Evolutionary conservation across 2,888 invertebrate species (phyloP).

Genomic region (Leptinotarsa tumamoca): DNA sequence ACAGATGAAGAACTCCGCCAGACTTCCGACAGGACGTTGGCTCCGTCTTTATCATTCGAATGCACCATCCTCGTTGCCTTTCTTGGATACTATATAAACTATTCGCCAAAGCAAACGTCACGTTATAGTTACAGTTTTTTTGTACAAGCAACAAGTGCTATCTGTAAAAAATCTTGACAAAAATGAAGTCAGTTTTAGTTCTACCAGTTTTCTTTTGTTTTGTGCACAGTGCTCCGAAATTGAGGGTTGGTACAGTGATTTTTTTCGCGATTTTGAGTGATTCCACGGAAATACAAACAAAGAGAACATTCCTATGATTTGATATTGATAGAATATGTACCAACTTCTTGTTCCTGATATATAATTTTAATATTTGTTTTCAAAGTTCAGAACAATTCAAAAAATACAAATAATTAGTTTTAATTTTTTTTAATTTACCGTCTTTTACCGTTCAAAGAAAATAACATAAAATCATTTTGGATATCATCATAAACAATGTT

Average conservation of each 20-base stretch:
- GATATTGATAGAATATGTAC: no score
- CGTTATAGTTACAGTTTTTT: conserved; percentile 50
- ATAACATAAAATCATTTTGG: no score
- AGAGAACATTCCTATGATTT: not conserved
- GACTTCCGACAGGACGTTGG: conserved; percentile 47
- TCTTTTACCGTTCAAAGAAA: no score
- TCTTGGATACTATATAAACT: conserved; percentile 56
- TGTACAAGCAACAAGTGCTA: conserved; percentile 27
- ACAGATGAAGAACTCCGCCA: conserved; percentile 29
- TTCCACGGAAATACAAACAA: not conserved
- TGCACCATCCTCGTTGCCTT: conserved; percentile 40
- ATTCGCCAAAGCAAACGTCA: conserved; percentile 49
- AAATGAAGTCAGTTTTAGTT: conserved; percentile 56
- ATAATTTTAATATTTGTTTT: no score
- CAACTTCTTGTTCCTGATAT: no score
- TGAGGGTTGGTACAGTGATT: conserved; percentile 58
- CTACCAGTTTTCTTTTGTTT: conserved; percentile 58
- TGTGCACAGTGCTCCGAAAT: conserved; percentile 59
- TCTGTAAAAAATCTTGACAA: conserved; percentile 28
- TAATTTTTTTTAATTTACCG: no score
- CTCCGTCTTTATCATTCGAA: conserved; percentile 42
- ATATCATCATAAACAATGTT: no score
- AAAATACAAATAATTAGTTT: no score
- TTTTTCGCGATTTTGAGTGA: not conserved
- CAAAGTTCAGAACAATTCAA: no score